Percentiles rank a stretch among this genome's conserved stretches.
Conservation (phyloP, 2,888 invertebrate species). For the Eristalinus sepulchralis region DNA sequence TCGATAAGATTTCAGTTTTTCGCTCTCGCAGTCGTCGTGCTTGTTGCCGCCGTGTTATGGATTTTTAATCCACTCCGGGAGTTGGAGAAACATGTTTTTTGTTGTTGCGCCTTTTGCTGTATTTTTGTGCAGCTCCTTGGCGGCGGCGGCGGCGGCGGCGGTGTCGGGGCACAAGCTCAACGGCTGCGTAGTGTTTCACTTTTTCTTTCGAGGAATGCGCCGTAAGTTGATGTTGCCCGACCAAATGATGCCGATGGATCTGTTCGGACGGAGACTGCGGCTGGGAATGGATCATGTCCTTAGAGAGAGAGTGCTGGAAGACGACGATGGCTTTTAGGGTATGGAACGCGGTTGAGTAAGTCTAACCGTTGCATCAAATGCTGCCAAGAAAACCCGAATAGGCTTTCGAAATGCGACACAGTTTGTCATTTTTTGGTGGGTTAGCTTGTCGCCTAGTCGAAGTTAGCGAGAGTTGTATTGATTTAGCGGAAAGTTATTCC, state of each 20-base stretch:
- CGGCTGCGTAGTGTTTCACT: slow-evolving; percentile 48
- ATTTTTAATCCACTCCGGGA: slow-evolving; percentile 1
- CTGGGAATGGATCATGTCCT: neutral
- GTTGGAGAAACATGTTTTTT: slow-evolving; percentile 58
- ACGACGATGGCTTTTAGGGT: neutral
- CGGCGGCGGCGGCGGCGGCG: too few species aligned
- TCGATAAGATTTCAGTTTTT: slow-evolving; percentile 65
- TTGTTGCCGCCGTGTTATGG: slow-evolving; percentile 34
- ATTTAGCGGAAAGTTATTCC: too few species aligned
- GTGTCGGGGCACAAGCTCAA: neutral
- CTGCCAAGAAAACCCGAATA: neutral
- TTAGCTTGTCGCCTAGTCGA: too few species aligned
- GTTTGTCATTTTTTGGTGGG: too few species aligned
- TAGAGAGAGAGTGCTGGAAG: neutral
- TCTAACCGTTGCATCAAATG: neutral
- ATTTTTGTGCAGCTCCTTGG: slow-evolving; percentile 1
- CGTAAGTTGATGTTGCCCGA: slow-evolving; percentile 40
- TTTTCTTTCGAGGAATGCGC: slow-evolving; percentile 64
- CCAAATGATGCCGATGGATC: neutral
- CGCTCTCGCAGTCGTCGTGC: neutral
- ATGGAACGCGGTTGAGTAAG: neutral
- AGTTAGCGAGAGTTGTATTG: too few species aligned
- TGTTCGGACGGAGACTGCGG: neutral
- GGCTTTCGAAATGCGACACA: neutral
- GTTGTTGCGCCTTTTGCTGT: slow-evolving; percentile 21